Conservation (phyloP, 2,113 vertebrate species). For the Morone chrysops region DNA sequence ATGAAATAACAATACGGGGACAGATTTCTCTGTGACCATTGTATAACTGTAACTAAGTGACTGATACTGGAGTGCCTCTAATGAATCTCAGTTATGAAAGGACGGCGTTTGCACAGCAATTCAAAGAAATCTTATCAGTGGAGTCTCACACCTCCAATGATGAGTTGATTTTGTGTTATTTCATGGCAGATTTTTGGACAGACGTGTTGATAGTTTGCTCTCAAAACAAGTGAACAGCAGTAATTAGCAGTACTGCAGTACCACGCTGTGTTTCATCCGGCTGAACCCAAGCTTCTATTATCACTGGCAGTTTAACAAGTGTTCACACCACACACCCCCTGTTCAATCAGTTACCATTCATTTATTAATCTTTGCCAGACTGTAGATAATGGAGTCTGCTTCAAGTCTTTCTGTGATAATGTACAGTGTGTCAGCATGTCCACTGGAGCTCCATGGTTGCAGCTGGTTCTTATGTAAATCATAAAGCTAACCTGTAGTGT, state of each 20-base stretch:
- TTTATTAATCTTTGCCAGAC: conserved; percentile 55
- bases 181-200: background rate
- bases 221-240: conserved; percentile 3
- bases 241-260: background rate
- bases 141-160: background rate
- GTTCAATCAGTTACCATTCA: conserved; percentile 46
- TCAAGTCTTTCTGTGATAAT: conserved; percentile 32
- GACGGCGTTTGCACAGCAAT: background rate
- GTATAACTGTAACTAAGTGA: conserved; percentile 33
- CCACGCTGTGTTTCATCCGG: background rate
- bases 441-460: background rate
- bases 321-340: conserved; percentile 16
- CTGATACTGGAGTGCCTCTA: background rate
- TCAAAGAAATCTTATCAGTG: background rate
- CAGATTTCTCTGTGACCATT: background rate
- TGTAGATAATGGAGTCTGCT: conserved; percentile 26
- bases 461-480: background rate
- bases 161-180: background rate
- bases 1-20: conserved; percentile 12
- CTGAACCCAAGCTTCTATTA: background rate
- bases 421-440: background rate
- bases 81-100: conserved; percentile 2
- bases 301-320: conserved; percentile 28
- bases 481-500: background rate
- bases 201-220: background rate